phyloP scores from a whole-genome alignment of 2,888 invertebrate genomes.

The Idaea aversata region DNA sequence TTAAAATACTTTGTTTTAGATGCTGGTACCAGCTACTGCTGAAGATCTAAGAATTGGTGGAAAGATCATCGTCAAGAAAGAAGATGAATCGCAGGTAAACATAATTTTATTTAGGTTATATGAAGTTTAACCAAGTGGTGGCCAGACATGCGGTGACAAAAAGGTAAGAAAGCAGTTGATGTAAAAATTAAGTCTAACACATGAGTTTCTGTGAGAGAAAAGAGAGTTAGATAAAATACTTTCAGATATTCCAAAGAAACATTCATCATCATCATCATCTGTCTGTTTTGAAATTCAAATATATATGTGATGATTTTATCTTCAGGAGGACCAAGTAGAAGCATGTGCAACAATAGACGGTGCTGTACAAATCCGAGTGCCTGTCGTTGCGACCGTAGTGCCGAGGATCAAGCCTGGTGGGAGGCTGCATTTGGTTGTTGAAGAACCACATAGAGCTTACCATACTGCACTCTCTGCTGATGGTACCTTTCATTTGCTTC shows the following conservation, averaged over 20 bases:
- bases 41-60: slow-evolving; percentile 84
- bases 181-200: too few relatives aligned
- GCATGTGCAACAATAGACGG: slow-evolving; percentile 41
- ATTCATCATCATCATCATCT: too few relatives aligned
- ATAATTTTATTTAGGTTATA: background rate
- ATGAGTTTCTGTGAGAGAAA: too few relatives aligned
- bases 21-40: slow-evolving; percentile 86
- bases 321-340: slow-evolving; percentile 22
- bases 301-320: background rate
- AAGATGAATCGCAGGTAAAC: slow-evolving; percentile 42
- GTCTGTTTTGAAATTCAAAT: too few relatives aligned
- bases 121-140: background rate
- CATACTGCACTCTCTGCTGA: slow-evolving; percentile 62
- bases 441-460: slow-evolving; percentile 73
- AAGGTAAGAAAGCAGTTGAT: too few relatives aligned
- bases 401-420: slow-evolving; percentile 75
- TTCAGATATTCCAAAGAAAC: too few relatives aligned
- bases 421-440: slow-evolving; percentile 72
- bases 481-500: slow-evolving; percentile 33
- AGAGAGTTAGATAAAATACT: too few relatives aligned
- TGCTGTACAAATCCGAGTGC: slow-evolving; percentile 79
- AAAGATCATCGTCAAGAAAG: slow-evolving; percentile 77
- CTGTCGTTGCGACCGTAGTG: slow-evolving; percentile 82
- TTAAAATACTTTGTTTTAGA: slow-evolving; percentile 50
- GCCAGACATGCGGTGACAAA: too few relatives aligned